Base-by-base conservation (phyloP, 2,113 vertebrate species). In the Corythornis madagascariensis region DNA sequence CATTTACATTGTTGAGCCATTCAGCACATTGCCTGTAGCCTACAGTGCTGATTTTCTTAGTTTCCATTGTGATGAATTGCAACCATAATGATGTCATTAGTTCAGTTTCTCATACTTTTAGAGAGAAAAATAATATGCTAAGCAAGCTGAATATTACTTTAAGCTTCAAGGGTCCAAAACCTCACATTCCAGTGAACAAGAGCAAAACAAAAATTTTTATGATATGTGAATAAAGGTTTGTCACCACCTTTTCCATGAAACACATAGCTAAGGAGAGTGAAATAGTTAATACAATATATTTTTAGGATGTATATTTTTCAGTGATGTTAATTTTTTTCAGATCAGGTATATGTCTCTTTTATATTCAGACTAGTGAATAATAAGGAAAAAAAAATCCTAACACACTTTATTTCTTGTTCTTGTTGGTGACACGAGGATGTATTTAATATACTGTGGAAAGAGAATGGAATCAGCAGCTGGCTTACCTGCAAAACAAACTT, bases 401-500 rank as follows among this genome's bases (percentile, higher is more conserved):
- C 10, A n/a, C 4, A 10, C 22, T 93, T 85, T 47, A 73, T 86
- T 90, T 96, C n/a, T 25, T 64, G 7, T 59, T 92, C 15, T 84
- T 92, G 11, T 11, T 92, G 40, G 38, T 74, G 84, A 76, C 42
- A 31, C 1, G 21, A 92, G 71, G n/a, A 86, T 4, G 5, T 59
- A 3, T 76, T 86, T 89, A 89, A 77, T 70, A 45, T 11, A 16
- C 65, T 92, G 53, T 56, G 31, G 78, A 88, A 94, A 65, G 52
- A 65, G 31, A 53, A 48, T 16, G 56, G 61, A 65, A 70, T 35
- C n/a, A 80, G 40, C 50, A 85, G 22, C 72, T 92, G 50, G 8
- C 40, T 96, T 94, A 81, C 80, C 47, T 95, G 52, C 69, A 24
- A 65, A 82, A 75, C 35, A 53, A 69, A 65, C 20, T 86, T 65